Evolutionary conservation across 2,888 invertebrate species (phyloP).

Genomic region (Apantesis nais): DNA sequence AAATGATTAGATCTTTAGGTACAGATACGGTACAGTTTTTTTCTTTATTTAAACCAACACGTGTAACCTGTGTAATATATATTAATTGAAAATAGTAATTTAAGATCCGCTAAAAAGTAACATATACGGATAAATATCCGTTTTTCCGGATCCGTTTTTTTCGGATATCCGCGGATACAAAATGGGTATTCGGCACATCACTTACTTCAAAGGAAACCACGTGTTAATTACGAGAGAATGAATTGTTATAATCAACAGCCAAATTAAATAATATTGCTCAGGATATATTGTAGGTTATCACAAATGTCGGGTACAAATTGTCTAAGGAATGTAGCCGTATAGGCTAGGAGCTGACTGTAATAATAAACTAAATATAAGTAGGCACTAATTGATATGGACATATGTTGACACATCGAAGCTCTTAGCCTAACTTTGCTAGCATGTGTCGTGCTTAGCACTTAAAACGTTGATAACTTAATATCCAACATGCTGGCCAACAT

Average conservation of each 20-base stretch:
- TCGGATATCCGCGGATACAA: not conserved
- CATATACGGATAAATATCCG: too few relatives aligned
- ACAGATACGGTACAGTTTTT: too few relatives aligned
- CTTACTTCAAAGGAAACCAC: not conserved
- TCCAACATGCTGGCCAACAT: not conserved
- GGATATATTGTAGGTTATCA: slow-evolving; percentile 37
- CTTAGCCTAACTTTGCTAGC: slow-evolving; percentile 38
- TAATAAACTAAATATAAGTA: not conserved
- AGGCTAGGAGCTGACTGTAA: slow-evolving; percentile 39
- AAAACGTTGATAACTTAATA: not conserved
- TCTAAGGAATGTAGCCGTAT: slow-evolving; percentile 33
- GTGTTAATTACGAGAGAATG: slow-evolving; percentile 26
- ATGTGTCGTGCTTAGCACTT: slow-evolving; percentile 26
- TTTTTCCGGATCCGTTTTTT: too few relatives aligned
- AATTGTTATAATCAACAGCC: slow-evolving; percentile 36
- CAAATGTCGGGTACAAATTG: slow-evolving; percentile 51
- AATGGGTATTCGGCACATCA: not conserved
- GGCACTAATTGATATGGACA: not conserved
- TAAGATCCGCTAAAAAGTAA: not conserved
- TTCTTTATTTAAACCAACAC: not conserved
- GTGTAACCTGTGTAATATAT: not conserved
- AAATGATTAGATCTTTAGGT: too few relatives aligned
- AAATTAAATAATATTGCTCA: slow-evolving; percentile 46
- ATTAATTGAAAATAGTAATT: not conserved
- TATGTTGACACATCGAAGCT: slow-evolving; percentile 19